Percentiles rank a stretch among this genome's conserved stretches.
Conservation (phyloP, 2,888 invertebrate genomes). For the Leptopterna dolabrata region DNA sequence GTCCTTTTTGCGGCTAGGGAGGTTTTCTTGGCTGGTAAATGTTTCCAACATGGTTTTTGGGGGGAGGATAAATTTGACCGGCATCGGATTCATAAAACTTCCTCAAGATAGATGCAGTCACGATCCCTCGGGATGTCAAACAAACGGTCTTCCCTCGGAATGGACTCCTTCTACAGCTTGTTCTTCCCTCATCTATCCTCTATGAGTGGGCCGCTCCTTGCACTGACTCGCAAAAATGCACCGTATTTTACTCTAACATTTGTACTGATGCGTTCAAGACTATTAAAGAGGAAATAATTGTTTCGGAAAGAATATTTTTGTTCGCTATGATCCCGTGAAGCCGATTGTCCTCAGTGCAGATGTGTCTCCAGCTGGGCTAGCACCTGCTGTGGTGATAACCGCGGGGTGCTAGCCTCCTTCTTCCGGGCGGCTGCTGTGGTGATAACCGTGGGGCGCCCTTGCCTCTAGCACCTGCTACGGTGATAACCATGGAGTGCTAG, state of each 20-base stretch:
- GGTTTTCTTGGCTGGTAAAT: too few relatives aligned
- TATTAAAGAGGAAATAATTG: background rate
- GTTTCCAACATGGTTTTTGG: too few relatives aligned
- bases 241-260: too few relatives aligned
- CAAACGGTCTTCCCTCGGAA: background rate
- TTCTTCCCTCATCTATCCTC: background rate
- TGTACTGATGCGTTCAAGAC: background rate
- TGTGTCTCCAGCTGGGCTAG: conserved; percentile 18
- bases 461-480: too few relatives aligned
- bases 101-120: background rate
- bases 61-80: background rate
- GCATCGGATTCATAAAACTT: conserved; percentile 6
- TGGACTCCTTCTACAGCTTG: background rate
- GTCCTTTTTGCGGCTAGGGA: background rate
- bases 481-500: too few relatives aligned
- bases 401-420: too few relatives aligned
- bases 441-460: too few relatives aligned
- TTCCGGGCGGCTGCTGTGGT: too few relatives aligned
- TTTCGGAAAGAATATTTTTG: background rate
- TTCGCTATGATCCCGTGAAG: background rate
- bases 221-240: background rate
- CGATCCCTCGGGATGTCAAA: background rate
- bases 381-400: background rate
- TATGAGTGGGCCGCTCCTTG: background rate
- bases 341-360: background rate